Evolutionary conservation across 2,797 vertebrate genomes (phyloP).

Genomic region (Pristis pectinata): DNA sequence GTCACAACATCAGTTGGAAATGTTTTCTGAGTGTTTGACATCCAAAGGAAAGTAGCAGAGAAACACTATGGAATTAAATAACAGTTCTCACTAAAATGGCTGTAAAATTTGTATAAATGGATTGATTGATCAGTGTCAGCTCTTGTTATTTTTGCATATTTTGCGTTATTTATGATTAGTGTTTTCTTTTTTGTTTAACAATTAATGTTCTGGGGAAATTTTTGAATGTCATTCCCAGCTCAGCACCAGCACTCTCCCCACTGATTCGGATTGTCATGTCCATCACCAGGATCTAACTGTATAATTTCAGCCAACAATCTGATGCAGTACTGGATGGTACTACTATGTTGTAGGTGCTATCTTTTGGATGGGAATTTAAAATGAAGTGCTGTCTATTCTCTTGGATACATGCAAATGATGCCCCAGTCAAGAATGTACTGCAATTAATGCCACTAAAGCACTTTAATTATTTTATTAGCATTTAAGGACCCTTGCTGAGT

Average conservation of each 20-base stretch:
- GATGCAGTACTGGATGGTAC: neutral
- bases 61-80: neutral
- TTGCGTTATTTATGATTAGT: neutral
- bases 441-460: neutral
- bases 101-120: neutral
- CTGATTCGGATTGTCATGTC: neutral
- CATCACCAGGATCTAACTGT: neutral
- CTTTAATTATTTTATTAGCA: neutral
- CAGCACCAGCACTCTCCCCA: neutral
- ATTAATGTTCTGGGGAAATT: neutral
- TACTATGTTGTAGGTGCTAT: neutral
- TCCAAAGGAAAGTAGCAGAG: neutral
- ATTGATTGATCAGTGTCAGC: neutral
- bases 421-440: neutral
- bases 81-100: neutral
- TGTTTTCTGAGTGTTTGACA: neutral
- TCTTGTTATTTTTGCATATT: neutral
- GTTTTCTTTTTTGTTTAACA: neutral
- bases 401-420: neutral
- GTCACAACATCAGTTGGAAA: neutral
- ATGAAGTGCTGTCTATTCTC: neutral
- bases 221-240: neutral
- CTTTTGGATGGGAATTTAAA: neutral
- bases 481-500: neutral
- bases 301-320: neutral